A percentile compares a stretch with the other conserved stretches of the same genome.
Evolutionary conservation across 1,140 invertebrate genomes (phyloP).

Genomic region (Kradibia gibbosae): DNA sequence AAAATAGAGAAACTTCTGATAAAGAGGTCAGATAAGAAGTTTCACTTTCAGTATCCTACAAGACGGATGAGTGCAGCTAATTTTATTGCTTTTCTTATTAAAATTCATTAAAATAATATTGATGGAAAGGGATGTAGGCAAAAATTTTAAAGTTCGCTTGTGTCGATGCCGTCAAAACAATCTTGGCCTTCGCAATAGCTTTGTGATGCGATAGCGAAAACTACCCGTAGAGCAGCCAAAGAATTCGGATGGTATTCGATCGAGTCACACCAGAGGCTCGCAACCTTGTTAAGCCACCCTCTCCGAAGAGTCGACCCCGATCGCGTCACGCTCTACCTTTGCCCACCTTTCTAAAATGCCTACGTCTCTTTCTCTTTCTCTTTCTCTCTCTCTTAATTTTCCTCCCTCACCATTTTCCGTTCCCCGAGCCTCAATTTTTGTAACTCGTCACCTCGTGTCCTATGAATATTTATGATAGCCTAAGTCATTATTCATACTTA

Average conservation of each 20-base stretch:
- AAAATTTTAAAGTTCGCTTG: no score
- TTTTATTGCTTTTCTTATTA: neutral
- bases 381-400: no score
- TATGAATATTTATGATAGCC: constrained; percentile 65
- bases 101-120: no score
- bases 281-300: constrained; percentile 59
- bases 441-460: neutral
- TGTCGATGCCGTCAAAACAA: no score
- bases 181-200: no score
- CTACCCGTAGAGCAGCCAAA: no score
- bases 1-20: neutral
- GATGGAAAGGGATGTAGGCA: no score
- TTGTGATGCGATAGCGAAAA: no score
- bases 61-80: neutral
- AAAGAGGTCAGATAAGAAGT: neutral
- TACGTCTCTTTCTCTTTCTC: neutral
- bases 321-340: constrained; percentile 58
- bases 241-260: neutral
- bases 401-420: no score
- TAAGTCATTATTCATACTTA: constrained; percentile 64
- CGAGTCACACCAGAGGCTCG: constrained; percentile 38
- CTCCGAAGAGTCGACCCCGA: constrained; percentile 57
- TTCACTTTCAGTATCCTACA: neutral
- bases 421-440: neutral
- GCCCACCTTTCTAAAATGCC: neutral